Evolutionary conservation across 2,888 invertebrate species (phyloP).

Genomic region (Himalopsyche japonica): DNA sequence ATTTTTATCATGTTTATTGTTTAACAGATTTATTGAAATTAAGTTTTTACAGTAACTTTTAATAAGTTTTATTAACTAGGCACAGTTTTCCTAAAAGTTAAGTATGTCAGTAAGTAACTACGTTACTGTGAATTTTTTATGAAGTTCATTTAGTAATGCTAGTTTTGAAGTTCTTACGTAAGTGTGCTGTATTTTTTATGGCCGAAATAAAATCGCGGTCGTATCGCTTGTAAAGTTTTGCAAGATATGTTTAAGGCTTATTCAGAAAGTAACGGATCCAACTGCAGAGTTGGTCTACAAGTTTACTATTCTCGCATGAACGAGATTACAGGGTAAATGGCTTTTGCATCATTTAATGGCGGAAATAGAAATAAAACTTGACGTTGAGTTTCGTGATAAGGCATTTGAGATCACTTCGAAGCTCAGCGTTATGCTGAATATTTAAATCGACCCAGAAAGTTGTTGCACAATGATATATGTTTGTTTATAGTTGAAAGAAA

Average conservation of each 20-base stretch:
- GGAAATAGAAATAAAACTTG: constrained; percentile 26
- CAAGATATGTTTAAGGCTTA: not conserved
- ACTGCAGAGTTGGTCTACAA: not conserved
- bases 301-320: constrained; percentile 3
- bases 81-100: too few species aligned
- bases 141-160: not conserved
- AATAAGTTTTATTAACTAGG: too few species aligned
- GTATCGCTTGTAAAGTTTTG: not conserved
- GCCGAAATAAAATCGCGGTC: not conserved
- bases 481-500: too few species aligned
- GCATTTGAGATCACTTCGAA: not conserved
- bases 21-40: too few species aligned
- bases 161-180: not conserved
- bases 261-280: not conserved
- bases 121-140: not conserved
- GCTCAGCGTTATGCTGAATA: not conserved
- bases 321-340: constrained; percentile 40
- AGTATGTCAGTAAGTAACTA: too few species aligned
- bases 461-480: not conserved
- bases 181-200: not conserved
- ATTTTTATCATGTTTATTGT: too few species aligned
- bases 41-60: too few species aligned
- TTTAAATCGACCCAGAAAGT: not conserved
- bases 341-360: constrained; percentile 39
- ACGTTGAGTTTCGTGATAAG: constrained; percentile 16